These are phyloP conservation scores for Panopea generosa DNA, from an alignment of 2,888 invertebrate species.

Conservation along the genomic window DNA sequence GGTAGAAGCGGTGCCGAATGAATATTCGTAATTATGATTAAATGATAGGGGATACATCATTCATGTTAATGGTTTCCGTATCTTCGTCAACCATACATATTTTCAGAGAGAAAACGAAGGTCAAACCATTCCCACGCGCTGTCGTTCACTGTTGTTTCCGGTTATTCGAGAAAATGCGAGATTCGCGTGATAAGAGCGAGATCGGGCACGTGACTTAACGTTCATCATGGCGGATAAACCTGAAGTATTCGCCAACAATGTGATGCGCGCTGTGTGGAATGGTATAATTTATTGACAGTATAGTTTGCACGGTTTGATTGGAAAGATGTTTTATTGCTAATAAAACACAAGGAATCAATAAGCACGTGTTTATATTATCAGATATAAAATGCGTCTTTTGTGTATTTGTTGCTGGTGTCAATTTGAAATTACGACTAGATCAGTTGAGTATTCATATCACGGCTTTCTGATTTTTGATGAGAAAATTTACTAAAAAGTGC, in stretches of 20 bases:
- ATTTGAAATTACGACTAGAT: no score
- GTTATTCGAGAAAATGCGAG: conserved; percentile 10
- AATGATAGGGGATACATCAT: no score
- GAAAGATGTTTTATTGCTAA: conserved; percentile 8
- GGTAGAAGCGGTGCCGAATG: no score
- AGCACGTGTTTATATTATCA: conserved; percentile 4
- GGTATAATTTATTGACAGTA: conserved; percentile 2
- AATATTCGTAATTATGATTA: no score
- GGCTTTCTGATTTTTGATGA: no score
- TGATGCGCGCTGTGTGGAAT: not conserved
- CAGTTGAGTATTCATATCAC: no score
- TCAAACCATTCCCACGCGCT: conserved; percentile 1
- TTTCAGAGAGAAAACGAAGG: no score
- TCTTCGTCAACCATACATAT: no score
- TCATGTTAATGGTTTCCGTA: no score
- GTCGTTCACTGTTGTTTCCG: conserved; percentile 5
- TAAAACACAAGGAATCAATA: conserved; percentile 12
- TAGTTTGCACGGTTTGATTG: conserved; percentile 4
- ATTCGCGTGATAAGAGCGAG: conserved; percentile 12
- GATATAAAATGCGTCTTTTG: not conserved
- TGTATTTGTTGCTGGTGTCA: no score
- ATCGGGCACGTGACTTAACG: conserved; percentile 9
- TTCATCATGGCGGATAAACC: conserved; percentile 10
- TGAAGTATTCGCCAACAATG: conserved; percentile 4
- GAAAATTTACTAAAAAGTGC: no score